phyloP scores from a whole-genome alignment of 2,797 vertebrate species.

The Ibycter americanus region DNA sequence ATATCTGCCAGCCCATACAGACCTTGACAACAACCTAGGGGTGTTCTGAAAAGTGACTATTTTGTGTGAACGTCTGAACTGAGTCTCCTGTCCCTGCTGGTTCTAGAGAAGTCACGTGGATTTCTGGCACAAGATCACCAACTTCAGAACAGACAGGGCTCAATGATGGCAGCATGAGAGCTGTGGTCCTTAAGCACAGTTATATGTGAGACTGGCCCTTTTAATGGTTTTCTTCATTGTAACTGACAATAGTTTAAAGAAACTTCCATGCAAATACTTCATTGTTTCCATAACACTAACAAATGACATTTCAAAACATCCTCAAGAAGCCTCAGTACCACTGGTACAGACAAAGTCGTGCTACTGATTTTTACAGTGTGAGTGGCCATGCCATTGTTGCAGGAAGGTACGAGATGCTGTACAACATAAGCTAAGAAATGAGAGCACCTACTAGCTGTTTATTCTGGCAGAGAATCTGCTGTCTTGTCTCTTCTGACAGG shows the following conservation, averaged over 20 bases:
- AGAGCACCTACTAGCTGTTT: slow-evolving; percentile 83
- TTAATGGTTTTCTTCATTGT: not conserved
- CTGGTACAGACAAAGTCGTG: not conserved
- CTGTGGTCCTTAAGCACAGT: not conserved
- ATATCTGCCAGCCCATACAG: not conserved
- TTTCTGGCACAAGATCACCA: not conserved
- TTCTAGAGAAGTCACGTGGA: not conserved
- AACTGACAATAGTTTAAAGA: not conserved
- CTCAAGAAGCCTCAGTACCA: not conserved
- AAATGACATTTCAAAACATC: not conserved
- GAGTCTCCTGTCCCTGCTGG: not conserved
- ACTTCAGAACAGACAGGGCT: not conserved
- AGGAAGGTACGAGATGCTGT: not conserved
- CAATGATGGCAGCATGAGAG: not conserved
- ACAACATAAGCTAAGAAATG: not conserved
- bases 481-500: slow-evolving; percentile 81
- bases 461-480: slow-evolving; percentile 75
- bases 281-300: not conserved
- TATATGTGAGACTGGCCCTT: not conserved
- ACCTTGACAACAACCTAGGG: not conserved
- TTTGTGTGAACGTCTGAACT: not conserved
- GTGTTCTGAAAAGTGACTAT: not conserved
- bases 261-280: not conserved
- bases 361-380: not conserved
- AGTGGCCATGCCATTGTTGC: not conserved